Conservation (phyloP, 1,140 invertebrate species). For the Zaprionus lachaisei region DNA sequence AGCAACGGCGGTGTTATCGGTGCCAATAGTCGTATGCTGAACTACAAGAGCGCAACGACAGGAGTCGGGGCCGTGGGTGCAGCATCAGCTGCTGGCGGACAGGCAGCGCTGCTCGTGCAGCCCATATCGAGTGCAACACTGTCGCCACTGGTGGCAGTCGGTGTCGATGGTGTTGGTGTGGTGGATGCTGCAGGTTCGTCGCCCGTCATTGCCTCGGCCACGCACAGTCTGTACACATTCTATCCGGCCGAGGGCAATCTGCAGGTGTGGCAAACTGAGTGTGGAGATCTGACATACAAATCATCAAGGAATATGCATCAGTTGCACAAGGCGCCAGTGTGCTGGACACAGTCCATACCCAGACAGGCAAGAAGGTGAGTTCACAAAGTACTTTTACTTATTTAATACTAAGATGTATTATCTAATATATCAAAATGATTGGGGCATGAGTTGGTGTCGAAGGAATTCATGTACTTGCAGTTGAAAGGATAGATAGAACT, state of each 20-base stretch:
- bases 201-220: slow-evolving; percentile 80
- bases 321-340: slow-evolving; percentile 81
- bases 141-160: slow-evolving; percentile 55
- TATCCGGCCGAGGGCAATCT: slow-evolving; percentile 84
- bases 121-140: slow-evolving; percentile 80
- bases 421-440: background rate
- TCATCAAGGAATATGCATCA: slow-evolving; percentile 82
- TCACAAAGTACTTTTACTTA: background rate
- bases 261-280: slow-evolving; percentile 82
- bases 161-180: slow-evolving; percentile 57
- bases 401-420: no score
- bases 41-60: slow-evolving; percentile 62
- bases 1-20: slow-evolving; percentile 16
- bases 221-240: slow-evolving; percentile 83
- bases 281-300: slow-evolving; percentile 81
- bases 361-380: slow-evolving; percentile 84
- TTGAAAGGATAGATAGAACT: no score
- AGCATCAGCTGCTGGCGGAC: slow-evolving; percentile 54
- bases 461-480: no score
- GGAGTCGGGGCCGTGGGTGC: slow-evolving; percentile 17
- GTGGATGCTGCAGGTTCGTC: slow-evolving; percentile 60
- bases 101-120: slow-evolving; percentile 74
- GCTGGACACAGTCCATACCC: slow-evolving; percentile 84
- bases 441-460: no score
- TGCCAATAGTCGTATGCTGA: slow-evolving; percentile 68